Conservation (phyloP, 2,113 vertebrate species). For the Chrysochloris asiatica region DNA sequence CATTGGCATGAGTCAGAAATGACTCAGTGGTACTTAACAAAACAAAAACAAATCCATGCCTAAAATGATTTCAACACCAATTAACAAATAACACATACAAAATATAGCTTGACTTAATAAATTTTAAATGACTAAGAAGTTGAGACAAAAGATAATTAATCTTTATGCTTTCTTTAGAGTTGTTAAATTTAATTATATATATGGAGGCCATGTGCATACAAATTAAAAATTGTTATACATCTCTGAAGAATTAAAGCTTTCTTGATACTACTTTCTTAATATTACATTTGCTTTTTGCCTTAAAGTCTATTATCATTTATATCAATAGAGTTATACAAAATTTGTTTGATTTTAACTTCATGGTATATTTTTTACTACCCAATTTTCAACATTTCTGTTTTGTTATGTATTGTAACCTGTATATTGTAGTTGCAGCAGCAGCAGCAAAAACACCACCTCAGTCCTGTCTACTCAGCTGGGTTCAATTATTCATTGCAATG, state of each 20-base stretch:
- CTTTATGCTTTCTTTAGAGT: background rate
- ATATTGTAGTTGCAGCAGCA: no score
- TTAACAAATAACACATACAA: background rate
- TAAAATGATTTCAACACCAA: background rate
- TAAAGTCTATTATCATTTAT: background rate
- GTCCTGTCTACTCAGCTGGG: no score
- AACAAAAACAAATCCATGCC: no score
- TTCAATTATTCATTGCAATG: no score
- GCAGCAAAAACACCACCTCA: no score
- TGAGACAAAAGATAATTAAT: background rate
- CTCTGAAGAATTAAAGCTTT: background rate
- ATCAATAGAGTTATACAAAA: background rate
- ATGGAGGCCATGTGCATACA: background rate
- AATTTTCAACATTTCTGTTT: background rate
- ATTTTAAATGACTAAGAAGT: slow-evolving; percentile 18
- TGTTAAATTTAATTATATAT: background rate
- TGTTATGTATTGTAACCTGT: background rate
- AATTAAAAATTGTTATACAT: background rate
- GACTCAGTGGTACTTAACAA: no score
- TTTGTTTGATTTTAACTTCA: background rate
- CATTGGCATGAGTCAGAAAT: no score
- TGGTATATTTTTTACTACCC: background rate
- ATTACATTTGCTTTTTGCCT: background rate
- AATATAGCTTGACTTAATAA: background rate
- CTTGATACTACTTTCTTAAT: background rate